Base-by-base conservation (phyloP, 2,888 invertebrate genomes). In the Campoletis raptor region DNA sequence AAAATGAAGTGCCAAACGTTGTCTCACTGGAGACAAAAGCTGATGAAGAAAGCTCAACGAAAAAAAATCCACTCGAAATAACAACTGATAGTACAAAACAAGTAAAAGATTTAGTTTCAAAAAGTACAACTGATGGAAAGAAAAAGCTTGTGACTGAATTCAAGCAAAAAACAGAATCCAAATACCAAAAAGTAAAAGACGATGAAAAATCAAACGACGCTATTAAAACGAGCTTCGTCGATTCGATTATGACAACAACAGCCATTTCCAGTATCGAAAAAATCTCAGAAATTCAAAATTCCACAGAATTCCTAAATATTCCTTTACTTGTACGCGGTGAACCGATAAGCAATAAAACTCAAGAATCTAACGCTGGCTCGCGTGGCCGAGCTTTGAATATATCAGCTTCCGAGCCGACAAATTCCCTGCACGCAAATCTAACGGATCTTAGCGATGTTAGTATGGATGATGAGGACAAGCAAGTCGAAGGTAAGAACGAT, bases 391-490 rank as follows among this genome's bases (percentile, higher is more conserved):
- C 94, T 5, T 76, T 94, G 54, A 92, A 94, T 78, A 91, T 94
- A 21, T 91, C 94, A 6, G 92, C 93, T 0, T 87, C 92, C 12
- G 94, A 94, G 80, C 93, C 93, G 7, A 91, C 89, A 10, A 94
- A 94, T 88, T 93, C 92, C 4, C 87, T 94, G 85, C 92, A 94
- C 86, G 90, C 92, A n/a, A 94, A 94, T 88, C 88, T 95, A 61
- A 94, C 95, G 54, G 97, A 97, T 93, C 95, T 97, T n/a, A 97
- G 97, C 92, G 97, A 97, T 93, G 97, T 97, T 30, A 97, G 96
- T 90, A 96, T 97, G 95, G 97, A 97, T 89, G 96, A 97, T 76
- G 97, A 96, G 18, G 95, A 95, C 76, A 94, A 94, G 57, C 94
- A 94, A 90, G 90, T 93, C 85, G 91, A 93, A 92, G 93, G 94